Percentiles rank a stretch among this genome's conserved stretches.
Evolutionary conservation across 2,113 vertebrate species (phyloP).

Genomic region (Sebastes schlegelii): DNA sequence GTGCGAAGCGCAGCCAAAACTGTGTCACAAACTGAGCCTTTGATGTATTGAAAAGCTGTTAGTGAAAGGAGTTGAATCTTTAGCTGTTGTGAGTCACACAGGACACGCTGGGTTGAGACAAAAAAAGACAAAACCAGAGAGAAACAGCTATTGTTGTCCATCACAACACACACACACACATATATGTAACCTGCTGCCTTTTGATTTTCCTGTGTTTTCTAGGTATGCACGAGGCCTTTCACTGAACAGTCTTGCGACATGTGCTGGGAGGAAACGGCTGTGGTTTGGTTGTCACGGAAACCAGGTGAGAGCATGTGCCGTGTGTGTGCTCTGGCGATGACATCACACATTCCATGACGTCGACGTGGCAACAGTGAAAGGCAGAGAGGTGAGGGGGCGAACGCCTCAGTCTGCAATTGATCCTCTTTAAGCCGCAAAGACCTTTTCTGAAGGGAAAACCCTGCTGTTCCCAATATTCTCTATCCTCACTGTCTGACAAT

Average conservation of each 20-base stretch:
- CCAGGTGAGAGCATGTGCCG: slow-evolving; percentile 79
- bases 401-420: slow-evolving; percentile 31
- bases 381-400: slow-evolving; percentile 46
- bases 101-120: slow-evolving; percentile 17
- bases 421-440: slow-evolving; percentile 30
- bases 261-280: slow-evolving; percentile 79
- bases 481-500: neutral
- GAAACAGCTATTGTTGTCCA: slow-evolving; percentile 63
- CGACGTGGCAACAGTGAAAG: slow-evolving; percentile 51
- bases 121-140: slow-evolving; percentile 22
- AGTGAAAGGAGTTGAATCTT: slow-evolving; percentile 25
- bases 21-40: slow-evolving; percentile 36
- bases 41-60: slow-evolving; percentile 43
- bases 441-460: slow-evolving; percentile 14
- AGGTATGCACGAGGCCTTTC: slow-evolving; percentile 63
- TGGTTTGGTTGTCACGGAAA: slow-evolving; percentile 81
- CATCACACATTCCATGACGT: slow-evolving; percentile 85
- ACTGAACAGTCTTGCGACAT: slow-evolving; percentile 58
- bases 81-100: slow-evolving; percentile 40
- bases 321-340: slow-evolving; percentile 70
- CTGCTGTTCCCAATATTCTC: neutral
- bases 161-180: neutral
- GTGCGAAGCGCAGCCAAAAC: slow-evolving; percentile 11
- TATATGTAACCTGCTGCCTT: slow-evolving; percentile 13
- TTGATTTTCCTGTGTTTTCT: slow-evolving; percentile 54